phyloP scores from a whole-genome alignment of 2,888 invertebrate genomes.

The Copidosoma aretas region DNA sequence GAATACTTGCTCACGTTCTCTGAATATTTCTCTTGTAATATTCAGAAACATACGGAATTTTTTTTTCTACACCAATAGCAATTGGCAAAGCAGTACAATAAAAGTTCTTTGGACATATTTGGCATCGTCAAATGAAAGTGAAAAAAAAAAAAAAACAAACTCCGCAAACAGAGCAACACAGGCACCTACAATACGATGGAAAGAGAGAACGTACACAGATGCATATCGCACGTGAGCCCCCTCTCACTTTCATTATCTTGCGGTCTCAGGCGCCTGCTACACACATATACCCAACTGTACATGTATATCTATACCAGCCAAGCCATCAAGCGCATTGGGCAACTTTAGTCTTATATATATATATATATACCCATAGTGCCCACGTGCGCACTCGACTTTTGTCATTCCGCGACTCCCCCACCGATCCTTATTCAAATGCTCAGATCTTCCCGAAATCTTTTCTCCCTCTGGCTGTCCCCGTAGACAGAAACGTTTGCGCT shows the following conservation, averaged over 20 bases:
- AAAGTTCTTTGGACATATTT: no score
- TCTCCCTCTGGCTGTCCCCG: no score
- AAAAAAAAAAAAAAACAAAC: slow-evolving; percentile 11
- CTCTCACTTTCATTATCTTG: slow-evolving; percentile 27
- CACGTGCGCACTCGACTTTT: slow-evolving; percentile 2
- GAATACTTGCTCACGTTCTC: no score
- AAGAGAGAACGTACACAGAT: slow-evolving; percentile 15
- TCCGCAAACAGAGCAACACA: slow-evolving; percentile 1
- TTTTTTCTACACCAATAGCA: no score
- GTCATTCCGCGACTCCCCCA: neutral
- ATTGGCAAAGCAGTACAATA: no score
- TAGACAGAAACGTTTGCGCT: no score
- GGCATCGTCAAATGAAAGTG: no score
- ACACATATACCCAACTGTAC: no score
- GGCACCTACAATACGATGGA: no score
- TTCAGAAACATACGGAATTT: no score
- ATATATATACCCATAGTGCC: neutral
- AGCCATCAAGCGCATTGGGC: slow-evolving; percentile 14
- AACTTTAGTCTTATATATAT: slow-evolving; percentile 10
- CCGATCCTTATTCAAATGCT: neutral
- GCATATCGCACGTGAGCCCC: slow-evolving; percentile 13
- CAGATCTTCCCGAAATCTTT: neutral
- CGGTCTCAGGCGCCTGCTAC: slow-evolving; percentile 9
- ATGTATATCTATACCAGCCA: no score
- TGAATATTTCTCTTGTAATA: no score